phyloP scores from a whole-genome alignment of 1,140 invertebrate species.

The Probaryconus sp. region DNA sequence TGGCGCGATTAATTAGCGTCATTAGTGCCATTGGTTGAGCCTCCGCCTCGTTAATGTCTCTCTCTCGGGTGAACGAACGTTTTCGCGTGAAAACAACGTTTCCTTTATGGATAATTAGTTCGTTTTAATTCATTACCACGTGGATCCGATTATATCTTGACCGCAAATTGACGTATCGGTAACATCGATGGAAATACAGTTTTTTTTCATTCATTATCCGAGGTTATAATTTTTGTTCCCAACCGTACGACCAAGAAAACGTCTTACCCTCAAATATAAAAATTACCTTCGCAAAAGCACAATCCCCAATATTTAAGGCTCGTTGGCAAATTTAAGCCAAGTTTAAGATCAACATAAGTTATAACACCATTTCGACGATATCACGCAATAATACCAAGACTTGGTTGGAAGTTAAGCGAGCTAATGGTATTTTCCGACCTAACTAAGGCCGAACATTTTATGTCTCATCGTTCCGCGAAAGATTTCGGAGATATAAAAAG shows the following conservation, averaged over 20 bases:
- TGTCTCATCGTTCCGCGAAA: not conserved
- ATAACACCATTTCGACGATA: conserved; percentile 3
- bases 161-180: conserved; percentile 10
- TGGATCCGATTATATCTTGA: conserved; percentile 20
- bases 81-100: conserved; percentile 52
- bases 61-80: conserved; percentile 61
- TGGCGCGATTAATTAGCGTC: conserved; percentile 73
- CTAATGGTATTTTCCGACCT: conserved; percentile 10
- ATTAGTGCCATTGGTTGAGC: conserved; percentile 71
- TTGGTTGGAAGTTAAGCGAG: not conserved
- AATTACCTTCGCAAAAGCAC: too few species aligned
- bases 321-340: not conserved
- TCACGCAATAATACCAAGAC: not conserved
- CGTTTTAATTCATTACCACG: conserved; percentile 46
- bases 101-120: conserved; percentile 41
- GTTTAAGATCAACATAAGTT: conserved; percentile 4
- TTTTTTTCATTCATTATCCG: too few species aligned
- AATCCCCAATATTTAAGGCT: too few species aligned
- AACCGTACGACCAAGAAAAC: not conserved
- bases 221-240: conserved; percentile 11
- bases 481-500: conserved; percentile 11
- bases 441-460: conserved; percentile 2
- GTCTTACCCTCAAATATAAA: not conserved
- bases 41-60: conserved; percentile 65
- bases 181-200: not conserved